Evolutionary conservation across 1,140 invertebrate genomes (phyloP).

Genomic region (Linepithema humile): DNA sequence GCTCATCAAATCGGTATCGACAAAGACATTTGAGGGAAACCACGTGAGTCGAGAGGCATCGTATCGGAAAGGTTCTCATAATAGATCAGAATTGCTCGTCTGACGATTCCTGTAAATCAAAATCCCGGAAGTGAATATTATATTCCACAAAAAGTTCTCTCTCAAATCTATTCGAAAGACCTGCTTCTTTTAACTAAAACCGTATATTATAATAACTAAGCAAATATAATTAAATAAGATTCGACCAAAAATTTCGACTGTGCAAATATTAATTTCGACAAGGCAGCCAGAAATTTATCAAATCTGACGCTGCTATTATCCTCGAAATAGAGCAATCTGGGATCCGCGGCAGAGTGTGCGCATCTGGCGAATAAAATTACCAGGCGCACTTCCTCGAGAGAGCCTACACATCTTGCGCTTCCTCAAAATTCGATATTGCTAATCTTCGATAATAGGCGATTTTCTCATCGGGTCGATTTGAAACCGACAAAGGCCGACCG

Average conservation of each 20-base stretch:
- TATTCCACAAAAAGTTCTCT: neutral
- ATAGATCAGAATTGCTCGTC: conserved; percentile 26
- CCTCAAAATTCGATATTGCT: neutral
- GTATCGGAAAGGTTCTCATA: neutral
- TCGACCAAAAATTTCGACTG: neutral
- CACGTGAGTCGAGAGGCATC: conserved; percentile 7
- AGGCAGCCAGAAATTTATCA: neutral
- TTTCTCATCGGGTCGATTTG: neutral
- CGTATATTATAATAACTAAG: neutral
- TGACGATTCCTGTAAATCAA: neutral
- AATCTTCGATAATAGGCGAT: neutral
- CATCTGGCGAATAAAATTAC: neutral
- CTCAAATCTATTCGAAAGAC: neutral
- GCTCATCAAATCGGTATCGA: conserved; percentile 49
- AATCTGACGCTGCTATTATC: neutral
- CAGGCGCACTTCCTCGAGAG: neutral
- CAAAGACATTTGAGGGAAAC: conserved; percentile 47
- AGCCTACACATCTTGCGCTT: neutral
- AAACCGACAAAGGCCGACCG: neutral
- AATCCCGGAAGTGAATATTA: too few species aligned
- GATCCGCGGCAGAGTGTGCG: neutral
- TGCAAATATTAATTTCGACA: neutral
- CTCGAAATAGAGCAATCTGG: neutral
- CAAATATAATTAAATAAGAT: neutral
- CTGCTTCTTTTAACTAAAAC: neutral